Evolutionary conservation across 2,888 invertebrate species (phyloP).

Genomic region (Pyrgus malvae): DNA sequence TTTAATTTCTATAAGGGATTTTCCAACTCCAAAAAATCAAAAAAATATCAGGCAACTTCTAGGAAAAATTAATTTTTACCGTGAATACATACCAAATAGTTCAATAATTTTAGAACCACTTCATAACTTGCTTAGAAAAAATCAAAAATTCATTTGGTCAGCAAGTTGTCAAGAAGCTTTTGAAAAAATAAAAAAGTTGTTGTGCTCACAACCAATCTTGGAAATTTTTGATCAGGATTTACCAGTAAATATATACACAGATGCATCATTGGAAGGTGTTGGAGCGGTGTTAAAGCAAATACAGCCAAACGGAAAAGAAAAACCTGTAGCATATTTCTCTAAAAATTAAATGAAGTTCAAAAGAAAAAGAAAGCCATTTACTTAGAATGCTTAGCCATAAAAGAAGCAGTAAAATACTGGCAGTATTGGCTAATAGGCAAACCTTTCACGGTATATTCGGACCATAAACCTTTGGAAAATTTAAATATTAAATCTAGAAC

Average conservation of each 20-base stretch:
- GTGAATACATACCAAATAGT: conserved; percentile 11
- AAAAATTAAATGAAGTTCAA: neutral
- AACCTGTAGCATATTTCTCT: no score
- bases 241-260: conserved; percentile 28
- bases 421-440: neutral
- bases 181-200: neutral
- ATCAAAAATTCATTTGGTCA: neutral
- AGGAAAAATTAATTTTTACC: conserved; percentile 38
- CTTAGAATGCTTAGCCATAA: conserved; percentile 32
- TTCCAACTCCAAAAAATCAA: neutral
- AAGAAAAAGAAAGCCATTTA: neutral
- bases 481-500: conserved; percentile 20
- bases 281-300: conserved; percentile 26
- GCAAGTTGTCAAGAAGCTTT: neutral
- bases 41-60: neutral
- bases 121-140: neutral
- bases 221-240: conserved; percentile 23
- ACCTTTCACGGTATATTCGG: neutral
- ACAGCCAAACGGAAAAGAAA: neutral
- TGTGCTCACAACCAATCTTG: conserved; percentile 29
- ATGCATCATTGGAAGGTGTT: conserved; percentile 22
- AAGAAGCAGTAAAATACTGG: conserved; percentile 31
- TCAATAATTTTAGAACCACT: conserved; percentile 24
- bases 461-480: conserved; percentile 4
- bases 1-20: neutral